Conservation (phyloP, 1,140 invertebrate genomes). For the Drosophila athabasca region DNA sequence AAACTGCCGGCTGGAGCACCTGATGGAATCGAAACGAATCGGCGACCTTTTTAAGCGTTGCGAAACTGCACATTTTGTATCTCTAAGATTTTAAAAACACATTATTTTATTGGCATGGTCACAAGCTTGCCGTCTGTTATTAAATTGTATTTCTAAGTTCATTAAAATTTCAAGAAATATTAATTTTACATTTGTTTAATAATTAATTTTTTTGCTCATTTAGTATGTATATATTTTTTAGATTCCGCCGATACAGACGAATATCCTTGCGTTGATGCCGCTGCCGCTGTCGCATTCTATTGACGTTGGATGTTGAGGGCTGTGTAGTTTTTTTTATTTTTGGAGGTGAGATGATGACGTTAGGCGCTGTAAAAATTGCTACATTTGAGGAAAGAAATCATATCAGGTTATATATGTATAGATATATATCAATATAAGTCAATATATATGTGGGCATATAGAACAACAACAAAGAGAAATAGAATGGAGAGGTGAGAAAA, state of each 20-base stretch:
- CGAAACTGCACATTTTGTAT: too few relatives aligned
- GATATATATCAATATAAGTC: constrained; percentile 59
- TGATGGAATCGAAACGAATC: too few relatives aligned
- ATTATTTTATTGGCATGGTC: constrained; percentile 60
- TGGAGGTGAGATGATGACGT: constrained; percentile 50
- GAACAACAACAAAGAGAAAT: constrained; percentile 58
- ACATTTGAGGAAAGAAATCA: constrained; percentile 81
- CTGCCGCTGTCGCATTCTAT: constrained; percentile 22
- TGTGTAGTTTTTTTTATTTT: constrained; percentile 41
- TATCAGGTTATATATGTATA: constrained; percentile 67
- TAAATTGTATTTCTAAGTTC: constrained; percentile 69
- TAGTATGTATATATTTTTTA: constrained; percentile 51
- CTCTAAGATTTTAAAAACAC: constrained; percentile 3
- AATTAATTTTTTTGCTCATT: constrained; percentile 54
- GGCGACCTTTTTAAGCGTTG: too few relatives aligned
- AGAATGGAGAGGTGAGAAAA: constrained; percentile 14
- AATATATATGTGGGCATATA: constrained; percentile 46
- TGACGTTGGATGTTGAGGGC: constrained; percentile 16
- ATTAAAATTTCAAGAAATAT: constrained; percentile 71
- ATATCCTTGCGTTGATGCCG: constrained; percentile 35
- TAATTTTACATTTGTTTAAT: constrained; percentile 66
- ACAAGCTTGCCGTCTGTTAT: constrained; percentile 69
- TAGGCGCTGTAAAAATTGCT: constrained; percentile 71
- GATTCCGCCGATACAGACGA: constrained; percentile 46
- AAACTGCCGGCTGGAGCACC: too few relatives aligned